A percentile compares a stretch with the other conserved stretches of the same genome.
Conservation (phyloP, 1,140 invertebrate species). For the Callitettix versicolor region DNA sequence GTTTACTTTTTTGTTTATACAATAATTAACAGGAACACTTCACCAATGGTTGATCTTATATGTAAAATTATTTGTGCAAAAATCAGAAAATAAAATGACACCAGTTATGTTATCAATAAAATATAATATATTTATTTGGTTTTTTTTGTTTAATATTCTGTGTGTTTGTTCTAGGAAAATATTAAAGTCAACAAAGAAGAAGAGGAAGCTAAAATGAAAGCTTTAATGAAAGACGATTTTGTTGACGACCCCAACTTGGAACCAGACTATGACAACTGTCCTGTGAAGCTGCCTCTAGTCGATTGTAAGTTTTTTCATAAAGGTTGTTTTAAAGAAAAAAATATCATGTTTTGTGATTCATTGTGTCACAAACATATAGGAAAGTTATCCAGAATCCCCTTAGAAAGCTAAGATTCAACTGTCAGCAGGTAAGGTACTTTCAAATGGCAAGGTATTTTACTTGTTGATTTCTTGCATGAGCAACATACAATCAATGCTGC, state of each 20-base stretch:
- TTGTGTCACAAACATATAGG: background rate
- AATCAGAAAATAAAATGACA: no score
- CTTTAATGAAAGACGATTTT: slow-evolving; percentile 25
- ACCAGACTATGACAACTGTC: slow-evolving; percentile 21
- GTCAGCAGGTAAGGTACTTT: background rate
- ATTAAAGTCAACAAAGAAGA: slow-evolving; percentile 25
- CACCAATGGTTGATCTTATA: no score
- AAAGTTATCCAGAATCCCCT: background rate
- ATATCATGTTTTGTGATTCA: background rate
- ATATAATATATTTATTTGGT: no score
- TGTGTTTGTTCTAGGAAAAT: slow-evolving; percentile 18
- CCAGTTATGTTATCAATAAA: no score
- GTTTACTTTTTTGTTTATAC: no score
- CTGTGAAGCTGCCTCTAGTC: slow-evolving; percentile 21
- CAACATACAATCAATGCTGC: no score
- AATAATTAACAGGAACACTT: no score
- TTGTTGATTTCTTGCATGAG: no score
- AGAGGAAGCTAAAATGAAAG: slow-evolving; percentile 24
- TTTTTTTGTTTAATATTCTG: no score
- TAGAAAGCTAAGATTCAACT: background rate
- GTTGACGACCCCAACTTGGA: slow-evolving; percentile 22
- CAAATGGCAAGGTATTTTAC: no score
- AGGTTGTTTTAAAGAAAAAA: background rate
- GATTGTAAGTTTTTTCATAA: slow-evolving; percentile 5
- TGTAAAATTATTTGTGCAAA: no score